Evolutionary conservation across 2,113 vertebrate genomes (phyloP).

Genomic region (Dicentrarchus labrax): DNA sequence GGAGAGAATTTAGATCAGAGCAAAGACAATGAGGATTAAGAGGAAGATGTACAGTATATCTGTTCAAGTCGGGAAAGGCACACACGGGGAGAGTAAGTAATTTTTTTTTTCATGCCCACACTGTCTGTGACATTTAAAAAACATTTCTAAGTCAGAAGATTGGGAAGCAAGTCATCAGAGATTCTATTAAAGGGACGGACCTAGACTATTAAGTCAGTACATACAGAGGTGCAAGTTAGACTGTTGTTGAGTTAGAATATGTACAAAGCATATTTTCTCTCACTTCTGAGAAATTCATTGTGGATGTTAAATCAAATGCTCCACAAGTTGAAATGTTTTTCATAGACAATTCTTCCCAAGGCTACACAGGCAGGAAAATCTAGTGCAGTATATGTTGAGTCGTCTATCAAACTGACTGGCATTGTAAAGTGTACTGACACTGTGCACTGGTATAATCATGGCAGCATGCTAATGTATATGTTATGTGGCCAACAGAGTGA

Average conservation of each 20-base stretch:
- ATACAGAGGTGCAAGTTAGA: conserved; percentile 30
- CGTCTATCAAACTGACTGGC: conserved; percentile 46
- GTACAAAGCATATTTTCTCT: conserved; percentile 46
- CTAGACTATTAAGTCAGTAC: conserved; percentile 22
- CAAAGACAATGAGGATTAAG: not conserved
- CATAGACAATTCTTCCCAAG: conserved; percentile 19
- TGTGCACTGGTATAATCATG: conserved; percentile 42
- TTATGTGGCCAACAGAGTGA: conserved; percentile 26
- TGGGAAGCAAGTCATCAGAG: conserved; percentile 28
- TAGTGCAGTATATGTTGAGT: not conserved
- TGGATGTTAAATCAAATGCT: conserved; percentile 35
- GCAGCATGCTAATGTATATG: conserved; percentile 52
- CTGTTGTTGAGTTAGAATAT: conserved; percentile 32
- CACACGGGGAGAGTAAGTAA: conserved; percentile 52
- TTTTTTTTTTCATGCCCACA: conserved; percentile 20
- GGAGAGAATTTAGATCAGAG: conserved; percentile 8
- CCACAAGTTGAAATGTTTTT: conserved; percentile 21
- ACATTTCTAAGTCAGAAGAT: conserved; percentile 11
- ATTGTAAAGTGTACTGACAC: conserved; percentile 44
- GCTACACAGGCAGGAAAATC: conserved; percentile 14
- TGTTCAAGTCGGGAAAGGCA: conserved; percentile 71
- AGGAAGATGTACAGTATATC: conserved; percentile 14
- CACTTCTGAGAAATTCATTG: conserved; percentile 27
- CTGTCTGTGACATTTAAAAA: conserved; percentile 25
- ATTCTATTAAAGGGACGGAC: conserved; percentile 66